A percentile compares a stretch with the other conserved stretches of the same genome.
Evolutionary conservation across 2,797 vertebrate genomes (phyloP).

Genomic region (Kryptopterus vitreolus): DNA sequence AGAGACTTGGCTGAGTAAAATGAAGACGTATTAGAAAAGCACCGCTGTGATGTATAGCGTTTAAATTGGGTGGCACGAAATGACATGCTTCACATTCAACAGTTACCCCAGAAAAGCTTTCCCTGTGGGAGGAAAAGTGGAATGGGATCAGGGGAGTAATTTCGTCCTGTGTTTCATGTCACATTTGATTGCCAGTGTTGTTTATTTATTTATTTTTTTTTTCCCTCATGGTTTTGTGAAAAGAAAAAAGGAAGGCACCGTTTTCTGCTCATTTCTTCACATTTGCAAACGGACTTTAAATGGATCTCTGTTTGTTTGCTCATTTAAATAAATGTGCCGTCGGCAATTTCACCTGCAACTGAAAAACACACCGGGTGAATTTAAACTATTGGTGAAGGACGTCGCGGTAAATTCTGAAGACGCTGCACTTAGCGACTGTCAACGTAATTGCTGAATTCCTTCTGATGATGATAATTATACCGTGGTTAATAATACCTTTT

Average conservation of each 20-base stretch:
- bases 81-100: conserved; percentile 63
- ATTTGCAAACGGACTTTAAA: conserved; percentile 60
- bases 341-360: conserved; percentile 57
- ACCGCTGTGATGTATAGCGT: conserved; percentile 52
- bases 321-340: conserved; percentile 62
- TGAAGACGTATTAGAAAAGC: conserved; percentile 43
- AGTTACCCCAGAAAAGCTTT: conserved; percentile 56
- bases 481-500: conserved; percentile 33
- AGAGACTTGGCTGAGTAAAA: conserved; percentile 42
- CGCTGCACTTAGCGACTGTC: conserved; percentile 34
- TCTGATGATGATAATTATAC: conserved; percentile 40
- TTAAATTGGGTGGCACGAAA: conserved; percentile 59
- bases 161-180: conserved; percentile 35
- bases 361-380: conserved; percentile 48
- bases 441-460: conserved; percentile 49
- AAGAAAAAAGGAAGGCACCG: background rate
- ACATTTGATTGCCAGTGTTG: conserved; percentile 29
- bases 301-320: conserved; percentile 38
- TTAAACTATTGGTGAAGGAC: conserved; percentile 49
- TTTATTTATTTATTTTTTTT: background rate
- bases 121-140: conserved; percentile 40
- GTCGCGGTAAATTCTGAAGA: conserved; percentile 51
- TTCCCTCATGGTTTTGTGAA: conserved; percentile 23
- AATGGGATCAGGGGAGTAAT: conserved; percentile 45
- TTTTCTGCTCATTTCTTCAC: conserved; percentile 51